Conservation (phyloP, 2,888 invertebrate species). For the Noctua fimbriata region DNA sequence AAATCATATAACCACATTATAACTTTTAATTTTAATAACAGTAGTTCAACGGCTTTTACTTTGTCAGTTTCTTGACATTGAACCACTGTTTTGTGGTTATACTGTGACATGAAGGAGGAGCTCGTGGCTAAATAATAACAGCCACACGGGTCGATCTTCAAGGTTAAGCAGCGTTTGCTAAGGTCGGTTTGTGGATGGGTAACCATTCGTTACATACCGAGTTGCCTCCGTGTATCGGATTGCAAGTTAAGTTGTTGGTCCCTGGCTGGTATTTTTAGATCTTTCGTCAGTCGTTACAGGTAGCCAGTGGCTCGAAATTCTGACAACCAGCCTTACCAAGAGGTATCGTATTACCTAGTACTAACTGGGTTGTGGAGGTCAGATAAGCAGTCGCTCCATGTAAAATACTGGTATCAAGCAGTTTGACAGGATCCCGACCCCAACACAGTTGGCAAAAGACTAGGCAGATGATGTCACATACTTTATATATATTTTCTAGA, state of each 20-base stretch:
- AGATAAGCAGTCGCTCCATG: not conserved
- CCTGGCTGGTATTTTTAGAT: not conserved
- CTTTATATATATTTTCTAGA: not conserved
- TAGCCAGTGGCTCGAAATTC: not conserved
- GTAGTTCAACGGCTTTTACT: constrained; percentile 2
- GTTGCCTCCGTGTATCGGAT: not conserved
- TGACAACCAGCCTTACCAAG: not conserved
- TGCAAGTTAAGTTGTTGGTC: not conserved
- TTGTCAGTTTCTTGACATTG: constrained; percentile 9
- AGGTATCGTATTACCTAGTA: not conserved
- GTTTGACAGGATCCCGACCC: not conserved
- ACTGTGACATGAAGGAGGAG: not conserved
- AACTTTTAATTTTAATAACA: not conserved
- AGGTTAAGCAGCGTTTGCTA: not conserved
- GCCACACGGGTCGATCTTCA: not conserved
- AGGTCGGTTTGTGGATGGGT: not conserved
- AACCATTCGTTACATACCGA: not conserved
- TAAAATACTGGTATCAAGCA: not conserved
- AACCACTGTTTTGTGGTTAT: not conserved
- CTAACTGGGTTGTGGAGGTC: not conserved
- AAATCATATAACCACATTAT: not conserved
- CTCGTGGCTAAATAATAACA: not conserved
- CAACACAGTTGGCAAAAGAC: not conserved
- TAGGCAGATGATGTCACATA: not conserved
- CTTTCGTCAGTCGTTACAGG: not conserved